These are phyloP conservation scores for Myiothlypis chrysogaster DNA, from an alignment of 2,797 vertebrate species.

Conservation along the genomic window DNA sequence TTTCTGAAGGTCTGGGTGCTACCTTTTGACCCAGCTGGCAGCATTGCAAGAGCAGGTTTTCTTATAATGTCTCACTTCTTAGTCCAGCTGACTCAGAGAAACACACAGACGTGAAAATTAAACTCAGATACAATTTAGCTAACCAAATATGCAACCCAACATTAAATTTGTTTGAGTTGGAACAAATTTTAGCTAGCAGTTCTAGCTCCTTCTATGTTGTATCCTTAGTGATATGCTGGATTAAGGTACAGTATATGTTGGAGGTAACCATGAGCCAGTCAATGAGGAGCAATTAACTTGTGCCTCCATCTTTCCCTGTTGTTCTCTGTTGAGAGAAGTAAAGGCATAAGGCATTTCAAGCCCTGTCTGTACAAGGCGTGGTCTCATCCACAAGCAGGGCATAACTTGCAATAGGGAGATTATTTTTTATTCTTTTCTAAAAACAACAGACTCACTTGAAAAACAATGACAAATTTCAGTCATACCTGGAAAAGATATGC, in stretches of 20 bases:
- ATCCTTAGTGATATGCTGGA: not conserved
- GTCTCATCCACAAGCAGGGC: not conserved
- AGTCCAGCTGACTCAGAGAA: constrained; percentile 22
- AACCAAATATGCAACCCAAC: not conserved
- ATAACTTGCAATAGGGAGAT: not conserved
- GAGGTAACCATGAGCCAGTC: not conserved
- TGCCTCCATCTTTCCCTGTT: not conserved
- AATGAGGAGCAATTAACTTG: not conserved
- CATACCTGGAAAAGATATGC: not conserved
- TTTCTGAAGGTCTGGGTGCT: not conserved
- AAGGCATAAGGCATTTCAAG: not conserved
- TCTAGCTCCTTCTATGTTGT: not conserved
- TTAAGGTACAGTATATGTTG: not conserved
- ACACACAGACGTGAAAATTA: constrained; percentile 1
- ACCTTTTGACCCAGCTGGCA: not conserved
- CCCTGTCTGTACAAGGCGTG: not conserved
- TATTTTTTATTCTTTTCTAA: not conserved
- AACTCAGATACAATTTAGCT: not conserved
- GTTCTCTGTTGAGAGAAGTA: not conserved
- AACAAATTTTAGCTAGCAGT: not conserved
- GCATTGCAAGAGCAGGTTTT: not conserved
- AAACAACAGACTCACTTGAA: not conserved
- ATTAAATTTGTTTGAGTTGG: constrained; percentile 32
- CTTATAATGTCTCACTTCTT: not conserved
- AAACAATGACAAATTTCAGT: not conserved